Percentiles rank a stretch among this genome's conserved stretches.
Conservation (phyloP, 2,888 invertebrate genomes). For the Trimorus sp. region DNA sequence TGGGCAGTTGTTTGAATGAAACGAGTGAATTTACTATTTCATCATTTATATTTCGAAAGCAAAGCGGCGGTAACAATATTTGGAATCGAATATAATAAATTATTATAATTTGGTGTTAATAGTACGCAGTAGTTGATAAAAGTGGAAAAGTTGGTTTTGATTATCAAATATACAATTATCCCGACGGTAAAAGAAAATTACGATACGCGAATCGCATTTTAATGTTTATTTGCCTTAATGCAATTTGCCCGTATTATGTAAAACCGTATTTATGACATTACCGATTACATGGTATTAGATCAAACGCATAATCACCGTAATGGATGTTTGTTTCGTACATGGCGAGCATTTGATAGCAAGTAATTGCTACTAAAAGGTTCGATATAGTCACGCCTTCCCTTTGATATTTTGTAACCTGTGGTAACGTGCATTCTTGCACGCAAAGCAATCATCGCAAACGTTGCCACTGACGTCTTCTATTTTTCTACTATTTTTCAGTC, state of each 20-base stretch:
- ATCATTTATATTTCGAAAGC: too few species aligned
- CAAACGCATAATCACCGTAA: slow-evolving; percentile 39
- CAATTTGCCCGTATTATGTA: slow-evolving; percentile 9
- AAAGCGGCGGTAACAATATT: too few species aligned
- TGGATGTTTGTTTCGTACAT: slow-evolving; percentile 31
- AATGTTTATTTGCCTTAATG: slow-evolving; percentile 16
- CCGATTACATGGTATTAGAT: slow-evolving; percentile 35
- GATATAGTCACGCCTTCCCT: slow-evolving; percentile 39
- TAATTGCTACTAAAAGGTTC: slow-evolving; percentile 45
- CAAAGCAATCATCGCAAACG: slow-evolving; percentile 21
- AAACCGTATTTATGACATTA: slow-evolving; percentile 28
- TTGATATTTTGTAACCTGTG: slow-evolving; percentile 39
- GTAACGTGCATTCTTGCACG: slow-evolving; percentile 30
- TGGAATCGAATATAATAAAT: too few species aligned
- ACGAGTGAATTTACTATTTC: too few species aligned
- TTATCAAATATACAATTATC: too few species aligned
- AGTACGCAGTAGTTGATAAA: too few species aligned
- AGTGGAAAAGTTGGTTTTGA: too few species aligned
- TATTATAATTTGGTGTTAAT: too few species aligned
- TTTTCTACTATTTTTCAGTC: neutral
- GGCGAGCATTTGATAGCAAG: slow-evolving; percentile 28
- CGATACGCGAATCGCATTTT: neutral
- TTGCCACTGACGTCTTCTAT: neutral
- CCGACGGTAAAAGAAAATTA: too few species aligned
- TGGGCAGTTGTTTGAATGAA: too few species aligned